phyloP scores from a whole-genome alignment of 2,113 vertebrate species.

The Brachyistius frenatus region DNA sequence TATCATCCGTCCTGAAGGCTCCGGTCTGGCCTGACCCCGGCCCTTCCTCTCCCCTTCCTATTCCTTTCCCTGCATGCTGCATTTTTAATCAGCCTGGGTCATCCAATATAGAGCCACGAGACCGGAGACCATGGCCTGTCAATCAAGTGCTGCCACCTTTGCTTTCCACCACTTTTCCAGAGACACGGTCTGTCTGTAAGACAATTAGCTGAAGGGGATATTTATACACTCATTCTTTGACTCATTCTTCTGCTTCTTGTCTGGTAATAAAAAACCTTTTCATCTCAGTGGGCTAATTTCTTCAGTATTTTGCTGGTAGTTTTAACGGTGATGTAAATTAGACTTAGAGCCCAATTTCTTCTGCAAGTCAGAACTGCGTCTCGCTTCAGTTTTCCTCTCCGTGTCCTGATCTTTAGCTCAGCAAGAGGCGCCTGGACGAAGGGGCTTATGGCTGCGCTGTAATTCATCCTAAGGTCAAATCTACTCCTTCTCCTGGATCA shows the following conservation, averaged over 20 bases:
- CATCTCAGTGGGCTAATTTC: not conserved
- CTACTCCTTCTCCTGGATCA: constrained; percentile 67
- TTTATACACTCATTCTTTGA: constrained; percentile 26
- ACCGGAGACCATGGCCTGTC: constrained; percentile 75
- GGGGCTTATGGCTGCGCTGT: constrained; percentile 45
- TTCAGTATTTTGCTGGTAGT: not conserved
- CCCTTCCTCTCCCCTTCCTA: constrained; percentile 71
- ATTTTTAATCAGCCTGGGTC: constrained; percentile 84
- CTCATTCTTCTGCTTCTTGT: constrained; percentile 28
- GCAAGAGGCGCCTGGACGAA: constrained; percentile 42
- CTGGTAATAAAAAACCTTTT: not conserved
- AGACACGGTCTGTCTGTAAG: constrained; percentile 10
- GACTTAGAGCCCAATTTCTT: constrained; percentile 53
- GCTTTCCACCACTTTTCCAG: constrained; percentile 28
- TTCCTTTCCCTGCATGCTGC: constrained; percentile 78
- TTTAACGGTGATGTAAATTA: constrained; percentile 61
- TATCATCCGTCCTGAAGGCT: constrained; percentile 79
- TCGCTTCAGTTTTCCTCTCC: constrained; percentile 45
- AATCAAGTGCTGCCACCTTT: constrained; percentile 70
- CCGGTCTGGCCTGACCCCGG: constrained; percentile 79
- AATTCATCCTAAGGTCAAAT: constrained; percentile 72
- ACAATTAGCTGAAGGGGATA: constrained; percentile 35
- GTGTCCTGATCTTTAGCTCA: constrained; percentile 46
- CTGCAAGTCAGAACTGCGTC: constrained; percentile 28
- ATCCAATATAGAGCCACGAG: constrained; percentile 79